Evolutionary conservation across 1,140 invertebrate genomes (phyloP), one percentile per base, ranked within the genome.

Genomic region (Drosophila truncata): DNA sequence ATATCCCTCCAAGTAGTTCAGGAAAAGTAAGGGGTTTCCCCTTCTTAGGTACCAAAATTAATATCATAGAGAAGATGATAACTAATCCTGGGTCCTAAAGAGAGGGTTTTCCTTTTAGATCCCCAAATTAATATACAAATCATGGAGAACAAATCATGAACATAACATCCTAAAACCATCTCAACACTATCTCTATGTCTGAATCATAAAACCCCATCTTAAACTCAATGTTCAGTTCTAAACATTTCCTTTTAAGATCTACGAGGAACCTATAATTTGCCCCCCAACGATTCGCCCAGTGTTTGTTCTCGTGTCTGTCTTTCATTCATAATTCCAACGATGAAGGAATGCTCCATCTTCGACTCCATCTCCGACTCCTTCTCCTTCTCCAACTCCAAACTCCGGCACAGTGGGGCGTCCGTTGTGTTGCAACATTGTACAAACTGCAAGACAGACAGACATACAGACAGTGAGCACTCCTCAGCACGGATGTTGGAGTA

Each of bases 321-420:
- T 65, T 62, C 62, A 65, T 62, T 65, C 62, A 62, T 65, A 62
- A 18, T 25, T 65, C 55, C 37, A 42, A 8, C 37, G 27, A 33
- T 42, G 57, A 37, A 33, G 57, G 29, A 64, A 9, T 42, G 37
- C 54, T 23, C 46, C 50, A 6, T 13, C n/a, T 33, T 4, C 23
- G 9, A 20, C 10, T 18, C 11, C 25, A 18, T 9, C 16, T 35
- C 18, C 23, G n/a, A n/a, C 29, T n/a, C n/a, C n/a, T n/a, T n/a
- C 54, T 23, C 46, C 50, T 3, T 13, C n/a, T 33, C 7, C 23
- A 6, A 20, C 10, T 18, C 11, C 25, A n/a, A 18, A 13, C 16
- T 35, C 18, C 23, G n/a, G 23, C 29, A 18, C 29, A 62, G 59
- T 18, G 23, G 47, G 60, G 31, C 8, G 31, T 62, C 18, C 23